These are phyloP conservation scores for Mobula hypostoma DNA, from an alignment of 2,113 vertebrate species.

Conservation along the genomic window DNA sequence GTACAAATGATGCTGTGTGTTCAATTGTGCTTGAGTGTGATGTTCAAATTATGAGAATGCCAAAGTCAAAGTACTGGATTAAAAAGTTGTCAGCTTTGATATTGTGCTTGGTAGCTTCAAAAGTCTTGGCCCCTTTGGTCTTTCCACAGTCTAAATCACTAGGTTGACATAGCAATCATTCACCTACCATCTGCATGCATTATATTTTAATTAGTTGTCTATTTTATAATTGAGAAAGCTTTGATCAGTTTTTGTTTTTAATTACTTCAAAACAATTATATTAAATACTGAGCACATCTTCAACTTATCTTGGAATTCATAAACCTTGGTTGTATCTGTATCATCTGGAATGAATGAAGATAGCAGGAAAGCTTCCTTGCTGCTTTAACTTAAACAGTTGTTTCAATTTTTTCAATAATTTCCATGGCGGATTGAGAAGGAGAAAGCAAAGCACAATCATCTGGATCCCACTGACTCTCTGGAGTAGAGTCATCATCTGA, in stretches of 20 bases:
- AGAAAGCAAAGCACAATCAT: slow-evolving; percentile 79
- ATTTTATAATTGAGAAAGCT: not conserved
- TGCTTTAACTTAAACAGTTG: slow-evolving; percentile 72
- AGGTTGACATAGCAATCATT: not conserved
- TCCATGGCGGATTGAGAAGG: slow-evolving; percentile 89
- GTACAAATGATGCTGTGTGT: not conserved
- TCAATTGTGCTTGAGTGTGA: not conserved
- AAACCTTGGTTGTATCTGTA: not conserved
- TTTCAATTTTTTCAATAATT: slow-evolving; percentile 97
- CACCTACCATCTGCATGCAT: not conserved
- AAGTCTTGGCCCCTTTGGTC: not conserved
- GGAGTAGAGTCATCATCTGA: slow-evolving; percentile 81
- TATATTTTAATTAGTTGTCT: not conserved
- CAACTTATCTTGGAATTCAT: not conserved
- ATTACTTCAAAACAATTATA: not conserved
- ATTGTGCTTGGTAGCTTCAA: slow-evolving; percentile 25
- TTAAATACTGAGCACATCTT: not conserved
- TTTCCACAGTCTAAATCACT: not conserved
- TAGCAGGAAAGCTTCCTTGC: not conserved
- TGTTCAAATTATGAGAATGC: not conserved
- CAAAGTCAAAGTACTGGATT: not conserved
- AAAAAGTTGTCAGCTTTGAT: not conserved
- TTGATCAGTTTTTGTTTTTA: not conserved
- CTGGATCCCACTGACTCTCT: slow-evolving; percentile 84
- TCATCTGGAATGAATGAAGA: not conserved